Evolutionary conservation across 1,140 invertebrate species (phyloP), one percentile per base, ranked within the genome.

Genomic region (Physella acuta): DNA sequence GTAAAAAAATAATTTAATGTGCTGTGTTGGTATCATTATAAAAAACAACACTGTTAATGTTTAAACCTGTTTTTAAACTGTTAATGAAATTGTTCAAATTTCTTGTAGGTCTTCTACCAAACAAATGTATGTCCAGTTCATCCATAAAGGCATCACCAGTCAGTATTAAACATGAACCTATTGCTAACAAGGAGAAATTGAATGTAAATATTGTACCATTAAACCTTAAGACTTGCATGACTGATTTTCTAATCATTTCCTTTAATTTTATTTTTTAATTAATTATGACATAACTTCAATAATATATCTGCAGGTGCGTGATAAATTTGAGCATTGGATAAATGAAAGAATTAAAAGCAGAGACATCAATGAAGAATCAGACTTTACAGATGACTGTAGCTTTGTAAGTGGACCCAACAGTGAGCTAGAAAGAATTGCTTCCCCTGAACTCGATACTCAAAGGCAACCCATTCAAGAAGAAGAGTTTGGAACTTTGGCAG

Each of bases 381-480:
- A 56, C 20, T 37, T 66, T 37, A 55, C 56, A 58, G 66, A 68
- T n/a, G 3, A 14, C 16, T 31, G 11, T 24, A 68, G 66, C 28
- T 8, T 68, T 33, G 3, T 20, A 36, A 68, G 66, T 60, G 66
- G 55, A 37, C 37, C 39, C 11, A 56, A 68, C 31, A 60, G 55
- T 68, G 66, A 68, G n/a, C 56, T 68, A 30, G 66, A 58, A 30
- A 58, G 66, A 24, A 36, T 68, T 5, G 39, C 60, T 31, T 59
- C 66, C 20, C 66, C 66, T 14, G 66, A 68, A 1, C 53, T 34
- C 2, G 20, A 36, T n/a, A 1, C 52, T 34, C 11, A n/a, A 5
- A n/a, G 20, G 11, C 56, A 44, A 5, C 66, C 66, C 11, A 51
- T 60, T 24, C 17, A 49, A 2, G 66, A 68, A 33, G 36, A 60